Evolutionary conservation across 2,797 vertebrate species (phyloP), one percentile per base, ranked within the genome.

Genomic region (Aulostomus chinensis): DNA sequence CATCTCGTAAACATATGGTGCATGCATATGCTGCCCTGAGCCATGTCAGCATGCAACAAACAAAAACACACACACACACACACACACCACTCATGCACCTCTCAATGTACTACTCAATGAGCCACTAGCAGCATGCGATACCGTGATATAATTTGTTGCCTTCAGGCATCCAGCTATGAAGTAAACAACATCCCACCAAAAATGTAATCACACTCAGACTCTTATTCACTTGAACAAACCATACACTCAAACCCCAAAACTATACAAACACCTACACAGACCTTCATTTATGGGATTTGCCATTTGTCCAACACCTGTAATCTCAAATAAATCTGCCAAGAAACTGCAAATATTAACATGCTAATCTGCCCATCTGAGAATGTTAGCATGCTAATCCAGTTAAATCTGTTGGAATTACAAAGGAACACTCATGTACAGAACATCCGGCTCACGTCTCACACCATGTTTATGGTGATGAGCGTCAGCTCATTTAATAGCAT

Each of bases 1-100:
- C 58, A 47, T 25, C 24, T 55, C 33, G 12, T 79, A 77, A 86
- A 84, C 83, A 88, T 77, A 86, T 85, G 80, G 59, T 17, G n/a
- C 41, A 37, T 50, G 49, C 83, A 85, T 70, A 85, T 81, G 80
- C 58, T 49, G 46, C 57, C 26, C 33, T 56, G 35, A 57, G 45
- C 50, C 30, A 28, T 15, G 41, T 68, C 64, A 63, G 50, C 71
- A 57, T n/a, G 28, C n/a, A 32, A 48, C n/a, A n/a, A n/a, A n/a
- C n/a, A 25, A 58, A 3, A 8, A 21, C 26, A 45, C 10, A n/a
- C n/a, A n/a, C n/a, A n/a, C n/a, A n/a, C n/a, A n/a, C n/a, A n/a
- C n/a, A n/a, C n/a, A n/a, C n/a, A n/a, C n/a, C n/a, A n/a, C n/a
- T n/a, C n/a, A n/a, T n/a, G n/a, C n/a, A n/a, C n/a, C n/a, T n/a